Evolutionary conservation across 2,888 invertebrate genomes (phyloP).

Genomic region (Chamaedrilus cognettii): DNA sequence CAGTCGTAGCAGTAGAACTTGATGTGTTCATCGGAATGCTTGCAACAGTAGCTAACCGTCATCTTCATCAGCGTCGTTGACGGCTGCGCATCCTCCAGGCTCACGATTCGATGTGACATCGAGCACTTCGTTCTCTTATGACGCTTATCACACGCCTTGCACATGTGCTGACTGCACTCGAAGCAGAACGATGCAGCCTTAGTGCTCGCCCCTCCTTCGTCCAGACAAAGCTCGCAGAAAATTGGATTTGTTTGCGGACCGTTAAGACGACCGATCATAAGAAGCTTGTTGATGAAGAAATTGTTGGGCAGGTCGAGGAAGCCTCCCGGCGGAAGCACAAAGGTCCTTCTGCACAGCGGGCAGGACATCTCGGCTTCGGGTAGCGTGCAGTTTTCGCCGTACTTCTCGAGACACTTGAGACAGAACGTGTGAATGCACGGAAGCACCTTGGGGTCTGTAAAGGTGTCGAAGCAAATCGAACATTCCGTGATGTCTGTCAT

Average conservation of each 20-base stretch:
- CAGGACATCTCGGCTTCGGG: neutral
- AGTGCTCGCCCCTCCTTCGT: too few relatives aligned
- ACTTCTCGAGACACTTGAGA: neutral
- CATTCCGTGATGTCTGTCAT: constrained; percentile 8
- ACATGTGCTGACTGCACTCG: neutral
- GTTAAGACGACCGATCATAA: too few relatives aligned
- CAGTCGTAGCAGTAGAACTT: neutral
- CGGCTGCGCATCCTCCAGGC: neutral
- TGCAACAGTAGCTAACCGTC: neutral
- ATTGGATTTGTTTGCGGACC: too few relatives aligned
- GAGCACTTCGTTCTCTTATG: neutral
- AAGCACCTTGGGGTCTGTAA: constrained; percentile 5
- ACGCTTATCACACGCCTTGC: neutral
- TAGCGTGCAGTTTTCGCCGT: neutral
- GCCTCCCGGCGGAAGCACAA: neutral
- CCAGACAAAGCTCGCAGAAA: too few relatives aligned
- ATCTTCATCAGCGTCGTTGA: neutral
- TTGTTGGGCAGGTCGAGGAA: neutral
- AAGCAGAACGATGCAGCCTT: neutral
- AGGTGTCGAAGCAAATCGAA: constrained; percentile 6
- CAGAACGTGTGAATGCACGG: constrained; percentile 14
- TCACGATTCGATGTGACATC: neutral
- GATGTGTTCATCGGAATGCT: neutral
- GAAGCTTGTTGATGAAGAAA: neutral
- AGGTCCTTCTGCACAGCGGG: constrained; percentile 1